phyloP scores from a whole-genome alignment of 2,113 vertebrate species.

The Hippocampus mohnikei region DNA sequence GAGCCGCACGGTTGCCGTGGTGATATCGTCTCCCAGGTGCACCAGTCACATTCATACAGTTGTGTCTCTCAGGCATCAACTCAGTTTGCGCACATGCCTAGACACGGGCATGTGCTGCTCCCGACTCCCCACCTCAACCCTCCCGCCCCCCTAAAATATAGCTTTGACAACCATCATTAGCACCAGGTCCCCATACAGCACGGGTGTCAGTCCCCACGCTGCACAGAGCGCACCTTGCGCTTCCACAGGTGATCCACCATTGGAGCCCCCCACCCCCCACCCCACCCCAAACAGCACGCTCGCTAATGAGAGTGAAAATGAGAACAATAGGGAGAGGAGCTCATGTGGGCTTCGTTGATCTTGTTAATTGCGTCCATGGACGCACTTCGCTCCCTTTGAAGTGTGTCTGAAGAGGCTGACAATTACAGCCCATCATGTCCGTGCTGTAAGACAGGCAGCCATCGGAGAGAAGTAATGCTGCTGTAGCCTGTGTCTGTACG shows the following conservation, averaged over 20 bases:
- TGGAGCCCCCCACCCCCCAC: constrained; percentile 24
- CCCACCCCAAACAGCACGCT: constrained; percentile 43
- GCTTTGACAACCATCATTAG: constrained; percentile 66
- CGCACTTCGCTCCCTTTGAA: constrained; percentile 76
- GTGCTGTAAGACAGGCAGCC: constrained; percentile 76
- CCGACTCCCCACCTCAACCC: constrained; percentile 20
- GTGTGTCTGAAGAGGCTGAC: constrained; percentile 78
- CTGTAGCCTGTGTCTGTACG: constrained; percentile 48
- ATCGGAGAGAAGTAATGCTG: constrained; percentile 67
- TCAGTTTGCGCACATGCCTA: constrained; percentile 53
- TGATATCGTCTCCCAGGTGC: constrained; percentile 69
- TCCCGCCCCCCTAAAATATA: constrained; percentile 9
- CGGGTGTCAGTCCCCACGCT: constrained; percentile 42
- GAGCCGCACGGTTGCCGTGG: constrained; percentile 69
- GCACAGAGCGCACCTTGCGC: constrained; percentile 26
- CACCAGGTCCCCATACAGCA: constrained; percentile 47
- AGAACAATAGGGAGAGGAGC: constrained; percentile 73
- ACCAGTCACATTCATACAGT: constrained; percentile 38
- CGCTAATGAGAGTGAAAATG: constrained; percentile 71
- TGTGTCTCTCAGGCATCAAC: constrained; percentile 25
- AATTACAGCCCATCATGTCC: constrained; percentile 79
- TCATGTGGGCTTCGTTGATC: constrained; percentile 72
- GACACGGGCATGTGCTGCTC: constrained; percentile 54
- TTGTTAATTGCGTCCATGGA: constrained; percentile 78
- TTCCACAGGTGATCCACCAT: constrained; percentile 61